Conservation (phyloP, 2,797 vertebrate genomes). For the Sciurus vulgaris region DNA sequence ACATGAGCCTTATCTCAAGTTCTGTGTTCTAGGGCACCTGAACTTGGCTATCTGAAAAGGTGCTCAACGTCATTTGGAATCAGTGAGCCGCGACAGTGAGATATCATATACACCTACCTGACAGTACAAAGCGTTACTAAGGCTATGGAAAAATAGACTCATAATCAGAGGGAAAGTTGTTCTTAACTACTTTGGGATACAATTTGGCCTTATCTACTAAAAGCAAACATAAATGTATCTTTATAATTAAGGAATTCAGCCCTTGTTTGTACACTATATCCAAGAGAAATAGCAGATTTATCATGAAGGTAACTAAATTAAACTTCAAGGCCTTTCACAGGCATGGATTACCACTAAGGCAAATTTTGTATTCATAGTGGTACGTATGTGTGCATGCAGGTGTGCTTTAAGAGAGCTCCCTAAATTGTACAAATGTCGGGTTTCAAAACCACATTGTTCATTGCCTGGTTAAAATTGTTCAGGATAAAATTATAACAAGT, state of each 20-base stretch:
- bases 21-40: not conserved
- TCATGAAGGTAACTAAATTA: not conserved
- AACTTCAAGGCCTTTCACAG: not conserved
- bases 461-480: not conserved
- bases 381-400: not conserved
- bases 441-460: not conserved
- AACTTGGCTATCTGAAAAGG: not conserved
- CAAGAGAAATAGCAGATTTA: conserved; percentile 33
- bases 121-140: not conserved
- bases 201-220: conserved; percentile 20
- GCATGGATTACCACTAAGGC: not conserved
- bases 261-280: not conserved
- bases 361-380: not conserved
- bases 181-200: not conserved
- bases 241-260: not conserved
- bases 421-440: not conserved
- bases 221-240: not conserved
- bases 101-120: not conserved
- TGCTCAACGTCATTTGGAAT: not conserved
- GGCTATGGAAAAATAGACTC: not conserved
- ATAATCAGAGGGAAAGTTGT: not conserved
- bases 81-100: not conserved
- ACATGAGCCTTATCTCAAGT: not conserved
- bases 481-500: not conserved
- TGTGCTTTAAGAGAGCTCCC: not conserved